Base-by-base conservation (phyloP, 1,140 invertebrate species). In the Frieseomelitta varia region DNA sequence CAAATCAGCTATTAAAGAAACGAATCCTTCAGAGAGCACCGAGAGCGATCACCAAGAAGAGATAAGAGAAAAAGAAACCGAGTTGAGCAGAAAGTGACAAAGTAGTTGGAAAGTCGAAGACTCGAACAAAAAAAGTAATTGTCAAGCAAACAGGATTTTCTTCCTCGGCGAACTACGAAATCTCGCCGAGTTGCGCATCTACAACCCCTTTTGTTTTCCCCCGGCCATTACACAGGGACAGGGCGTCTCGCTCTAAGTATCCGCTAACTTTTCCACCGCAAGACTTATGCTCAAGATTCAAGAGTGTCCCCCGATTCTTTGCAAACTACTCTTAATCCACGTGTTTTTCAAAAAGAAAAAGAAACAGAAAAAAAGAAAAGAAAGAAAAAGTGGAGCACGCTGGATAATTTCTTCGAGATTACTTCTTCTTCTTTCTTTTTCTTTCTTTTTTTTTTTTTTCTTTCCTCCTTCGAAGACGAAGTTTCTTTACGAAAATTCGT, bases 201-300 rank as follows among this genome's bases (percentile, higher is more conserved):
- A n/a, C 74, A 81, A 65, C 47, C 39, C 51, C 51, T 79, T 47
- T 53, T 72, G 56, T 69, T 78, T 85, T 77, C 69, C 39, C 58
- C 12, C 56, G 67, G 27, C 85, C 80, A 73, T 89, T 86, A 80
- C 81, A 61, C 81, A 74, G 73, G 65, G 80, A 78, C 68, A 6
- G 79, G 65, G 74, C 79, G 47, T 24, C 34, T 27, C 56, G 17
- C 39, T 67, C 78, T 84, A 89, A 88, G 80, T 80, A 81, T 68
- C 63, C 68, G 58, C 56, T 86, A 88, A 89, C 88, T 89, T 89
- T 88, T 71, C 88, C 79, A 89, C 84, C 75, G 56, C 39, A 80
- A 81, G 79, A 89, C 75, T 82, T 83, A 69, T 69, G 63, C 30
- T 84, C 86, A 73, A 85, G 39, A 47, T 47, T 47, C 39, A 47